Percentiles rank a stretch among this genome's conserved stretches.
Conservation (phyloP, 53 echinoderm and acorn worm genomes). For the Astropecten irregularis region DNA sequence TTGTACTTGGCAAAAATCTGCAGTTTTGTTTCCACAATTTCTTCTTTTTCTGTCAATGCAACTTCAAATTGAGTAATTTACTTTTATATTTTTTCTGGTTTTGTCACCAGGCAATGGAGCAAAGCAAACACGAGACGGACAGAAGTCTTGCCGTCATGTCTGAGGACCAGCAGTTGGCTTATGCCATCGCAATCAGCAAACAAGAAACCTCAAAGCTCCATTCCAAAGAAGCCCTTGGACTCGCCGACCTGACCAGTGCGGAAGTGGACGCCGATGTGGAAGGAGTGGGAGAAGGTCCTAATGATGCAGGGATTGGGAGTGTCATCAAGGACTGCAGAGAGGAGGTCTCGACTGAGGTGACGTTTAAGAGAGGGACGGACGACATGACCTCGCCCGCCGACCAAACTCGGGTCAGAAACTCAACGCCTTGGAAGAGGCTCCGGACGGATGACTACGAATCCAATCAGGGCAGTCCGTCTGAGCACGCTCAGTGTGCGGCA, state of each 20-base stretch:
- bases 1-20: too few relatives aligned
- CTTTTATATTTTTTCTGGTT: not conserved
- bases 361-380: not conserved
- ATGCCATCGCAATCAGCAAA: conserved; percentile 77
- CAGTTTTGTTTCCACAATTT: too few relatives aligned
- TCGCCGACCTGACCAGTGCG: too few relatives aligned
- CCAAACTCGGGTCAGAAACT: too few relatives aligned
- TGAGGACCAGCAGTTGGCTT: conserved; percentile 85
- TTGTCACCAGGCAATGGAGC: conserved; percentile 32
- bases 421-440: conserved; percentile 6
- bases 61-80: too few relatives aligned
- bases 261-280: too few relatives aligned
- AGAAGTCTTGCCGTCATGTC: conserved; percentile 74
- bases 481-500: conserved; percentile 27
- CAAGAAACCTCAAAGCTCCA: conserved; percentile 30
- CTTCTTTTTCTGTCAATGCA: too few relatives aligned
- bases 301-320: not conserved
- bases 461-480: conserved; percentile 25
- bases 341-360: too few relatives aligned
- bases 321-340: too few relatives aligned
- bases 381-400: too few relatives aligned
- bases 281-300: not conserved
- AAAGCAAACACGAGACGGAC: conserved; percentile 41
- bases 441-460: not conserved
- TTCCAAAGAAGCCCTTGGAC: not conserved